Base-by-base conservation (phyloP, 2,797 vertebrate genomes). In the Prunella strophiata region DNA sequence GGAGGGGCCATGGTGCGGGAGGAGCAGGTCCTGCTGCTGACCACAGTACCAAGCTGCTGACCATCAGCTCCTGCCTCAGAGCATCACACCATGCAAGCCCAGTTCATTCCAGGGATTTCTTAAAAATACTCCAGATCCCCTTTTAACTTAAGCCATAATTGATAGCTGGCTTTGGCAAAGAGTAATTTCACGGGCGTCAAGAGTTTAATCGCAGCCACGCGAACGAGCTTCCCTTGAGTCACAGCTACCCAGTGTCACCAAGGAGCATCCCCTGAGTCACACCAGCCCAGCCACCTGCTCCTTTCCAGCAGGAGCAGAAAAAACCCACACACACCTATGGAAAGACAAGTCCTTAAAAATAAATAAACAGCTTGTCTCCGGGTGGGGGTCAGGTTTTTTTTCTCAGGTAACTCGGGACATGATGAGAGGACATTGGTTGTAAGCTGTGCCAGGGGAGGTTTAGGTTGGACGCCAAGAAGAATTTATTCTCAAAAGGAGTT, bases 1-100 rank as follows among this genome's bases (percentile, higher is more conserved):
- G 14, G 68, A 76, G 4, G 0, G 54, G 62, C 20, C 1, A 0
- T 1, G 51, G 27, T 34, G 36, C 2, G 0, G 29, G 26, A 59
- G 45, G 16, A 68, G 75, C 43, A 32, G 45, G 40, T 58, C 78
- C 67, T 3, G 10, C 85, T 22, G 54, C 61, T 0, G 1, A 32
- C 70, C 34, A 6, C 0, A 2, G 55, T 5, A 42, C 32, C 30
- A 7, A 30, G 71, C 38, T 1, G 0, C 38, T 1, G 4, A 25
- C 32, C 36, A 3, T 7, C 5, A 1, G 34, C 52, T 68, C 20
- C 61, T 67, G 72, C 45, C 74, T 40, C 7, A 5, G 15, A 76
- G 87, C 43, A 16, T 21, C 18, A 1, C 2, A 3, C 45, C 51
- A 13, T 0, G 0, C 3, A 1, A 88, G 47, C 30, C 43, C 9